Base-by-base conservation (phyloP, 2,888 invertebrate species). In the Phengaris alcon region DNA sequence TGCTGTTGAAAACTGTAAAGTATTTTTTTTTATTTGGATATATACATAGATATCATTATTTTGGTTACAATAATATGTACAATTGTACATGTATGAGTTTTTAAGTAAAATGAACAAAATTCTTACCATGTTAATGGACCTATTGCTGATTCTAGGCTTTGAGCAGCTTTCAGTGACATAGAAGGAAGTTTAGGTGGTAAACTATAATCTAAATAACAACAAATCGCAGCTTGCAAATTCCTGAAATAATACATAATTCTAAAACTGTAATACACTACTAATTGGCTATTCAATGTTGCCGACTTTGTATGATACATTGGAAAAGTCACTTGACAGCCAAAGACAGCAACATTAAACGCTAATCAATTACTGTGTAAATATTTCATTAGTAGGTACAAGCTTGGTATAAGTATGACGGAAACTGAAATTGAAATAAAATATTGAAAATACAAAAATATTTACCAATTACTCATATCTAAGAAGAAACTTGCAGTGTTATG, bases 401-500 rank as follows among this genome's bases (percentile, higher is more conserved):
- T n/a, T n/a, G n/a, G n/a, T n/a, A n/a, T n/a, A n/a, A 59, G 52
- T 75, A 52, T 13, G 22, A n/a, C 35, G 3, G 75, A 15, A 52
- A 7, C n/a, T 9, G 72, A 13, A 68, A 72, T 12, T 10, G 35
- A 10, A 59, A 54, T 10, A 12, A 68, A 59, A 15, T 69, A 70
- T 35, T 59, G 69, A 74, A 75, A 69, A 75, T 46, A 54, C 57
- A 46, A 46, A 72, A 52, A 22, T 48, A 69, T 80, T 86, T 94
- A 99, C 99, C 99, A 99, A 91, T 99, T 98, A 88, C 98, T 99
- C 99, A 99, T 99, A 87, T 99, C 99, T 83, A 99, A 94, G 87
- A 98, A 99, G 91, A 99, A 99, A 82, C 87, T 92, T 81, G 97
- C 97, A 75, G 96, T 95, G 80, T 95, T 95, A 81, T 95, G 94